A percentile compares a stretch with the other conserved stretches of the same genome.
Conservation (phyloP, 2,113 vertebrate genomes). For the Coptodon bakossiorum region DNA sequence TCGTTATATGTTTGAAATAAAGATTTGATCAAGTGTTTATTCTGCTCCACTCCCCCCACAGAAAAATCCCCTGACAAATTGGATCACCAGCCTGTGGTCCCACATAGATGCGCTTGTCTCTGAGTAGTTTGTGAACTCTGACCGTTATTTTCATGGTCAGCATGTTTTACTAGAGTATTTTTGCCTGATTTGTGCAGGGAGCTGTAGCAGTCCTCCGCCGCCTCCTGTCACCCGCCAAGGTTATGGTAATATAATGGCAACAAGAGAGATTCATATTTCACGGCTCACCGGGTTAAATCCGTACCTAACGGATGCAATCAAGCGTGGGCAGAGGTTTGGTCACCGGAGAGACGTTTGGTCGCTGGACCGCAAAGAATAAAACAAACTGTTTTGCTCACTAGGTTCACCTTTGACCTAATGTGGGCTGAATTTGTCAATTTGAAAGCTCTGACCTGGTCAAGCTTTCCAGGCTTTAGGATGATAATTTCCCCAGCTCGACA, state of each 20-base stretch:
- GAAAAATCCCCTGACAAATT: neutral
- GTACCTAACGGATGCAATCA: neutral
- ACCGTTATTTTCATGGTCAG: neutral
- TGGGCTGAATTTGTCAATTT: neutral
- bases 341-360: neutral
- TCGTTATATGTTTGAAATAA: neutral
- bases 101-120: neutral
- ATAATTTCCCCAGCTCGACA: neutral
- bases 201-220: neutral
- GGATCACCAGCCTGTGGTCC: neutral
- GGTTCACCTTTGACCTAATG: neutral
- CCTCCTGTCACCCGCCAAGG: slow-evolving; percentile 1
- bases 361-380: neutral
- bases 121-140: neutral
- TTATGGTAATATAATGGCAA: neutral
- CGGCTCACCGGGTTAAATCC: neutral
- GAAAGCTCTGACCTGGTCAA: neutral
- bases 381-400: neutral
- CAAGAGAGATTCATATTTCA: neutral
- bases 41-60: neutral
- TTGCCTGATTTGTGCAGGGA: neutral
- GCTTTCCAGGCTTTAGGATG: neutral
- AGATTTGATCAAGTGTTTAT: neutral
- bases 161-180: neutral
- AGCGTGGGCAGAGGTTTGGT: neutral